These are phyloP conservation scores for Anas georgica DNA, from an alignment of 2,797 vertebrate genomes.

Conservation along the genomic window DNA sequence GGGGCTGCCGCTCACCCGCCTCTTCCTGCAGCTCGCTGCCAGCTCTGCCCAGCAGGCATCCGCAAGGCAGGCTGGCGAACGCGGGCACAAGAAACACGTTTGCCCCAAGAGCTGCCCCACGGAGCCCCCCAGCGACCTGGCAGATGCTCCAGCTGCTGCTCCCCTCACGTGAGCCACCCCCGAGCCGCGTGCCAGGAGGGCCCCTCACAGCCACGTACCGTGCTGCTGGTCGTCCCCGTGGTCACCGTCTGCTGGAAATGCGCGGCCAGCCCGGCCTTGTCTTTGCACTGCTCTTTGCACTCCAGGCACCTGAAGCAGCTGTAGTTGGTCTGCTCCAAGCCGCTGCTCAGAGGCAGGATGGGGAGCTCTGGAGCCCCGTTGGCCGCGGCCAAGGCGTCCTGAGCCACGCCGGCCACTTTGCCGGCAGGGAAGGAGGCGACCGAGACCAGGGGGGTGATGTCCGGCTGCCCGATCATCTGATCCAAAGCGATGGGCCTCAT, in stretches of 20 bases:
- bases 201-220: neutral
- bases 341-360: constrained; percentile 78
- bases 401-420: constrained; percentile 33
- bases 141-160: neutral
- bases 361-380: constrained; percentile 75
- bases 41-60: neutral
- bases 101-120: neutral
- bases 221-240: constrained; percentile 6
- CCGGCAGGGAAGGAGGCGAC: constrained; percentile 60
- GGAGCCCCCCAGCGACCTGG: neutral
- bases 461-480: constrained; percentile 93
- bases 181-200: neutral
- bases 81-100: neutral
- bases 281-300: constrained; percentile 88
- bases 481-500: constrained; percentile 93
- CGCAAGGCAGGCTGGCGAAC: no score
- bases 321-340: constrained; percentile 74
- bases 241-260: constrained; percentile 87
- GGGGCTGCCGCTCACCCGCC: neutral
- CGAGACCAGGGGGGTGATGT: constrained; percentile 76
- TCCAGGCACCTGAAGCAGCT: constrained; percentile 86
- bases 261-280: constrained; percentile 84
- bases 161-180: neutral
- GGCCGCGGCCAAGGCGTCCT: neutral
- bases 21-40: no score